Conservation (phyloP, 92 coral and sea anemone genomes). For the Bergia puertoricense region DNA sequence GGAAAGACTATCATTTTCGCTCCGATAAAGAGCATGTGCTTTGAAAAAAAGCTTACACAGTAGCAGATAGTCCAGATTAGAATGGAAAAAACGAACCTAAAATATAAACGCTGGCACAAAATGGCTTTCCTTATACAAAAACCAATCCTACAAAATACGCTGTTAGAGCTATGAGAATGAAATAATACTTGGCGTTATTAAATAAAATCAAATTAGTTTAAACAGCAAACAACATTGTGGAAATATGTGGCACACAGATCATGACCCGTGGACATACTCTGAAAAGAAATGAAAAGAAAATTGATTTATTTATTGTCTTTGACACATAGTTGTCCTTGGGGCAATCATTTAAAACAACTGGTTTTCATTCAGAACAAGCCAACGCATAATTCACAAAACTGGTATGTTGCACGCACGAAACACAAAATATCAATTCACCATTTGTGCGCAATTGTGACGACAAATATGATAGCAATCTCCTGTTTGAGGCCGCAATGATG, state of each 20-base stretch:
- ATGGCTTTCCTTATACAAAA: neutral
- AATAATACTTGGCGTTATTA: too few species aligned
- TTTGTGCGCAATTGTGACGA: neutral
- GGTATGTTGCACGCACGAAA: neutral
- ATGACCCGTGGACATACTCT: neutral
- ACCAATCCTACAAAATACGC: neutral
- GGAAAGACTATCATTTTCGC: too few species aligned
- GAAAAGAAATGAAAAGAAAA: neutral
- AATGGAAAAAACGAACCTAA: neutral
- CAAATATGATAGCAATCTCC: constrained; percentile 1
- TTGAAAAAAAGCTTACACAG: neutral
- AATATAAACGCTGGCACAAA: neutral
- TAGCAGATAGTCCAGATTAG: neutral
- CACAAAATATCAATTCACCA: neutral
- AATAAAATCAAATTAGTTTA: neutral
- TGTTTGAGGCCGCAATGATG: neutral
- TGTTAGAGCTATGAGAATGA: neutral
- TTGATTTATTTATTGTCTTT: neutral
- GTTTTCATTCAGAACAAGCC: neutral
- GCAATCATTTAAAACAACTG: neutral
- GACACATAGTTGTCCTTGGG: neutral
- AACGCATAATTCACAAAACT: neutral
- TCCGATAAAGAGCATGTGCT: neutral
- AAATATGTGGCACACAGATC: neutral
- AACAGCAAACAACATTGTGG: neutral